Conservation (phyloP, 2,797 vertebrate species). For the Hipposideros larvatus region DNA sequence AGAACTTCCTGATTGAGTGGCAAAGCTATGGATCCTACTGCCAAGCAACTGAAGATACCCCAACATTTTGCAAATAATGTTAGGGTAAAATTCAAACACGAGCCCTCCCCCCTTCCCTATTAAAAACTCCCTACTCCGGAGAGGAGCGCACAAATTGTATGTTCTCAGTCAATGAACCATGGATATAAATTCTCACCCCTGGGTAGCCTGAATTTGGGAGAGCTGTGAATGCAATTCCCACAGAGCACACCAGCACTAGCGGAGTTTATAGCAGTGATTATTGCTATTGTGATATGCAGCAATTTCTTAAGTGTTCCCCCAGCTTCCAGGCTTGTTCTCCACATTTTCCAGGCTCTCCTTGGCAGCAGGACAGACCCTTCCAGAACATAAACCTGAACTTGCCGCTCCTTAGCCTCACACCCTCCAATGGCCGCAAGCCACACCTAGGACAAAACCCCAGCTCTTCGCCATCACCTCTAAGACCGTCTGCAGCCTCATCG, state of each 20-base stretch:
- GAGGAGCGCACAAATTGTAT: not conserved
- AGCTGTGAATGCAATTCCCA: no score
- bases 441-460: not conserved
- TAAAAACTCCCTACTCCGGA: not conserved
- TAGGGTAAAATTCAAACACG: not conserved
- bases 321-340: not conserved
- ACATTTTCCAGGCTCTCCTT: not conserved
- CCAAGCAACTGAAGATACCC: not conserved
- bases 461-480: not conserved
- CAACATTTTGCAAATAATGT: not conserved
- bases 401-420: not conserved
- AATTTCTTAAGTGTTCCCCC: not conserved
- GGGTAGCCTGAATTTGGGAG: not conserved
- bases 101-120: not conserved
- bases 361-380: not conserved
- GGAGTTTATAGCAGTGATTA: not conserved
- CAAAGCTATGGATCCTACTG: not conserved
- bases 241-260: not conserved
- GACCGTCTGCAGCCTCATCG: fast-evolving
- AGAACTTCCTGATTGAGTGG: not conserved
- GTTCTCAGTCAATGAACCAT: not conserved
- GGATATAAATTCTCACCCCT: not conserved
- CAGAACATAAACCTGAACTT: not conserved
- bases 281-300: not conserved
- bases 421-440: not conserved